Evolutionary conservation across 2,797 vertebrate species (phyloP).

Genomic region (Orestias chungarensis): DNA sequence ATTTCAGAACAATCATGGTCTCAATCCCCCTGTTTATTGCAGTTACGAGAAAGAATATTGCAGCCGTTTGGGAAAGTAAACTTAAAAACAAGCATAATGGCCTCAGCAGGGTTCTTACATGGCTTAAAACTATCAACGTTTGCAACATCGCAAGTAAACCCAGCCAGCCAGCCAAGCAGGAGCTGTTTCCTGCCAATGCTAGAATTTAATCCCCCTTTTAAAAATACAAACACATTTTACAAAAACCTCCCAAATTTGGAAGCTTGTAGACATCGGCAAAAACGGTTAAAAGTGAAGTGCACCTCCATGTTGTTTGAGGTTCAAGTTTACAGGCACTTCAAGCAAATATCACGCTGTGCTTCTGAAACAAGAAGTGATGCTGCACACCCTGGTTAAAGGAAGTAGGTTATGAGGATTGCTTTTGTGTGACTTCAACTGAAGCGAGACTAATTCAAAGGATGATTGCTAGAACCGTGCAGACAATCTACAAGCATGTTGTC

Average conservation of each 20-base stretch:
- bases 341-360: conserved; percentile 39
- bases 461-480: conserved; percentile 54
- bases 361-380: conserved; percentile 33
- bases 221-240: neutral
- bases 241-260: neutral
- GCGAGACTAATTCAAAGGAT: conserved; percentile 63
- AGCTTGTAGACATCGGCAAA: conserved; percentile 3
- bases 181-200: neutral
- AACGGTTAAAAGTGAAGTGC: neutral
- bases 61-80: neutral
- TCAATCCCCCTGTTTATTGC: neutral
- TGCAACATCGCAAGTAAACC: conserved; percentile 5
- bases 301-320: conserved; percentile 6
- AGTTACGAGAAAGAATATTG: neutral
- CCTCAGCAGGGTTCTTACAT: neutral
- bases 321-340: conserved; percentile 10
- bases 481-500: conserved; percentile 62
- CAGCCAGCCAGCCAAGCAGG: neutral
- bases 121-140: neutral
- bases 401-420: conserved; percentile 52
- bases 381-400: conserved; percentile 31
- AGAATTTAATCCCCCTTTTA: conserved; percentile 9
- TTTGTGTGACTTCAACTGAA: conserved; percentile 54
- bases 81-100: conserved; percentile 4
- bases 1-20: neutral